Percentiles rank a stretch among this genome's conserved stretches.
Conservation (phyloP, 2,113 vertebrate genomes). For the Microcebus griseorufus region DNA sequence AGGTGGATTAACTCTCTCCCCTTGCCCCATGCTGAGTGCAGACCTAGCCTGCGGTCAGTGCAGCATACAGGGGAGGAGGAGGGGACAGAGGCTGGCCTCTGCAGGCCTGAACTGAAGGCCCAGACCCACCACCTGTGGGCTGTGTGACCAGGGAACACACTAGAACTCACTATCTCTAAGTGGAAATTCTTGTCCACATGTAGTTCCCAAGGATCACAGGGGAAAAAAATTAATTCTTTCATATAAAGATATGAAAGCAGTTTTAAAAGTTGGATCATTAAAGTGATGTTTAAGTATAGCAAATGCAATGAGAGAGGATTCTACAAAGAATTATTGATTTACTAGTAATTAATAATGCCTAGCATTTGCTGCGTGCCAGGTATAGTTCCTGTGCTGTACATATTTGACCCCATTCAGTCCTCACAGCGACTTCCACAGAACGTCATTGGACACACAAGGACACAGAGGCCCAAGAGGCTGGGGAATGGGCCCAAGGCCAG, state of each 20-base stretch:
- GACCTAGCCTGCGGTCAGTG: accelerated
- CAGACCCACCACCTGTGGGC: accelerated
- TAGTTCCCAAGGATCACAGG: not conserved
- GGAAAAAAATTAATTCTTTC: not conserved
- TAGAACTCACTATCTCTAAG: not conserved
- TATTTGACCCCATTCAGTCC: not conserved
- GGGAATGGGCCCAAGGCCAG: not conserved
- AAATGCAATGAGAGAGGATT: not conserved
- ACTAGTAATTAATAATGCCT: too few relatives aligned
- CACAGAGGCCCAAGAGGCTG: not conserved
- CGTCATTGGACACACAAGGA: not conserved
- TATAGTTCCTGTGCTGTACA: not conserved
- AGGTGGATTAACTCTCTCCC: not conserved
- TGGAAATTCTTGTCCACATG: not conserved
- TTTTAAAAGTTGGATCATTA: constrained; percentile 6
- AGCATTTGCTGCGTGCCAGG: not conserved
- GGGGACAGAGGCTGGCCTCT: not conserved
- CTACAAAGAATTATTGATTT: not conserved
- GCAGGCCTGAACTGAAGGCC: too few relatives aligned
- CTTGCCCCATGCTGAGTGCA: not conserved
- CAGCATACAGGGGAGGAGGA: accelerated
- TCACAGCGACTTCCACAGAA: not conserved
- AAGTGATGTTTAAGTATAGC: not conserved
- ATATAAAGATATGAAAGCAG: not conserved
- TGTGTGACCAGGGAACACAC: not conserved